Percentiles rank a stretch among this genome's conserved stretches.
phyloP scores from a whole-genome alignment of 2,113 vertebrate species.

The Gavialis gangeticus region DNA sequence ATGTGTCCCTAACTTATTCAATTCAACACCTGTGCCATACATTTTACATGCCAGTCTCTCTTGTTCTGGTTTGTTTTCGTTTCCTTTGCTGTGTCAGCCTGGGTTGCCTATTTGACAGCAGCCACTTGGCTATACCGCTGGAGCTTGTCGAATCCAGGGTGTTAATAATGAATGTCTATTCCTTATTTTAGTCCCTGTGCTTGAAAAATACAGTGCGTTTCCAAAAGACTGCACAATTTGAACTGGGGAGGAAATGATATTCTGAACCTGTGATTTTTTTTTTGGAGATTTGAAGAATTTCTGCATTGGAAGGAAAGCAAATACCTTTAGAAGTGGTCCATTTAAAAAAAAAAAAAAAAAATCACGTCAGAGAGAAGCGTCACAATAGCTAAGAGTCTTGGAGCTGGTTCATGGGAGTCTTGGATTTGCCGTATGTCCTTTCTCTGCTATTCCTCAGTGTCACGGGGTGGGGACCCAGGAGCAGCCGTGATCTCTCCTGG shows the following conservation, averaged over 20 bases:
- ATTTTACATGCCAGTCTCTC: constrained; percentile 47
- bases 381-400: too few relatives aligned
- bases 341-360: too few relatives aligned
- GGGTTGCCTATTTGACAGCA: constrained; percentile 41
- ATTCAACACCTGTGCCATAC: constrained; percentile 40
- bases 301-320: neutral
- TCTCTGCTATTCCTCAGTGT: too few relatives aligned
- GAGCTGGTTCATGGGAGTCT: too few relatives aligned
- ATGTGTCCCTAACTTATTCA: constrained; percentile 32
- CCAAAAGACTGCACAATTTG: constrained; percentile 39
- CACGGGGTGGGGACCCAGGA: too few relatives aligned
- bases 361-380: too few relatives aligned
- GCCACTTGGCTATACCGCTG: neutral
- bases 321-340: neutral
- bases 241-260: constrained; percentile 51
- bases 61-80: constrained; percentile 54
- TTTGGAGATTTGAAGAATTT: neutral
- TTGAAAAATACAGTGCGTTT: constrained; percentile 25
- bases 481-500: too few relatives aligned
- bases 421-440: too few relatives aligned
- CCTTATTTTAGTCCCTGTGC: constrained; percentile 16
- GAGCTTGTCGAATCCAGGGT: constrained; percentile 26
- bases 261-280: neutral
- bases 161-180: constrained; percentile 60
- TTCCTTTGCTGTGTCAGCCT: constrained; percentile 22